These are phyloP conservation scores for Liparis tanakae DNA, from an alignment of 2,797 vertebrate species.

Conservation along the genomic window DNA sequence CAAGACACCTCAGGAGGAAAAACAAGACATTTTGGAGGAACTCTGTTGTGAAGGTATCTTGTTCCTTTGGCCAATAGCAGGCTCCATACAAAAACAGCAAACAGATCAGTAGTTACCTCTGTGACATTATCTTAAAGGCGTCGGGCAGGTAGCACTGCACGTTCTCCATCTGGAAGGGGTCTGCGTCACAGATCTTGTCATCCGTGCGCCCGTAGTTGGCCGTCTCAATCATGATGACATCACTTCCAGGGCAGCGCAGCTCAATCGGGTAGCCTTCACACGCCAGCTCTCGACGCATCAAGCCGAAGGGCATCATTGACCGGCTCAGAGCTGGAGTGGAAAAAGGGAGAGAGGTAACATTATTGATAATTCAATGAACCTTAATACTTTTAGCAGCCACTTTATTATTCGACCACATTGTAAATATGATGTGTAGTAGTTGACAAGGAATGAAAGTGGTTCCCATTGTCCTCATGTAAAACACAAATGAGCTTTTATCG, in stretches of 20 bases:
- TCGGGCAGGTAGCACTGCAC: constrained; percentile 94
- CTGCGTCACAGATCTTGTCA: constrained; percentile 95
- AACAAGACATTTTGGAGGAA: constrained; percentile 42
- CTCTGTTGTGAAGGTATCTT: constrained; percentile 56
- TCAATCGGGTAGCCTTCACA: constrained; percentile 96
- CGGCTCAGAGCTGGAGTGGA: constrained; percentile 86
- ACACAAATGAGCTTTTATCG: constrained; percentile 51
- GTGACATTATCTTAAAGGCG: constrained; percentile 96
- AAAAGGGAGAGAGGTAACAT: constrained; percentile 43
- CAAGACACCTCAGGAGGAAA: constrained; percentile 42
- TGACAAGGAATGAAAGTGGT: constrained; percentile 44
- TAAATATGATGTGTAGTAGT: constrained; percentile 61
- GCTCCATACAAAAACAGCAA: constrained; percentile 52
- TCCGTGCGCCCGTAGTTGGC: constrained; percentile 95
- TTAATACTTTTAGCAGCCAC: constrained; percentile 67
- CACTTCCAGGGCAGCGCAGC: constrained; percentile 94
- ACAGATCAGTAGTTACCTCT: constrained; percentile 84
- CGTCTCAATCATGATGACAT: constrained; percentile 95
- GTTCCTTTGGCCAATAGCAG: constrained; percentile 48
- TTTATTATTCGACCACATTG: constrained; percentile 65
- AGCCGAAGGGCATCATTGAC: constrained; percentile 91
- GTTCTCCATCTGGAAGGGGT: constrained; percentile 97
- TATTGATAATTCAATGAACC: constrained; percentile 71
- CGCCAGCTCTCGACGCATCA: constrained; percentile 93
- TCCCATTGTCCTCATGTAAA: constrained; percentile 44